phyloP scores from a whole-genome alignment of 2,888 invertebrate species.

The Melitaea athalia region DNA sequence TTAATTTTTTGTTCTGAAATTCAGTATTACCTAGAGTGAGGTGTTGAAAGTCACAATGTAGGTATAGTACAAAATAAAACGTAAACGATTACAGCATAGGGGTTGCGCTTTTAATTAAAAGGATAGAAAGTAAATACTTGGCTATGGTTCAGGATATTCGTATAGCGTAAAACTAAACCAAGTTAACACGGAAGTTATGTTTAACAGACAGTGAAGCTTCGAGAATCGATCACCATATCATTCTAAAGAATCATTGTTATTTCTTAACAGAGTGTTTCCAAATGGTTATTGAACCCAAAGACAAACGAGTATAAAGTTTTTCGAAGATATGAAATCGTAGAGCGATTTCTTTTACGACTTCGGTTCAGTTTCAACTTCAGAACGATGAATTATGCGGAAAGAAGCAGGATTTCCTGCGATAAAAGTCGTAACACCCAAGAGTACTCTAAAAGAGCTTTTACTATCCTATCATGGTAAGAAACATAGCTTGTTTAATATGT shows the following conservation, averaged over 20 bases:
- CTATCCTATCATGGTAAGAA: conserved; percentile 28
- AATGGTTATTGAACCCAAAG: conserved; percentile 69
- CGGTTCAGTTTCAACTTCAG: conserved; percentile 82
- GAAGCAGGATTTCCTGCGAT: conserved; percentile 79
- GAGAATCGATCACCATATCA: background rate
- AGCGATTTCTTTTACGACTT: conserved; percentile 81
- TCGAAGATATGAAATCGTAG: conserved; percentile 80
- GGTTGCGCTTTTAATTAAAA: no score
- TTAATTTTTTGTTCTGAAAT: no score
- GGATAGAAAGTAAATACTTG: no score
- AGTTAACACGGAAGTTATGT: no score
- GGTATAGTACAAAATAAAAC: no score
- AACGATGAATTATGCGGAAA: conserved; percentile 81
- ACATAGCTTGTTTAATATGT: conserved; percentile 14
- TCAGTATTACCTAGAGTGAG: no score
- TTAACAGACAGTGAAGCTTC: no score
- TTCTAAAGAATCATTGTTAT: background rate
- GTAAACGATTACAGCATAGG: no score
- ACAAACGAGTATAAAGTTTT: conserved; percentile 75
- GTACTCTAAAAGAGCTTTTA: conserved; percentile 74
- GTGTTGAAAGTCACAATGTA: no score
- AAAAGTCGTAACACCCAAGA: conserved; percentile 79
- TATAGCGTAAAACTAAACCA: no score
- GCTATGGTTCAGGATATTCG: no score
- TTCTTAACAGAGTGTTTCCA: conserved; percentile 54